Conservation (phyloP, 2,888 invertebrate species). For the Netelia melanura region DNA sequence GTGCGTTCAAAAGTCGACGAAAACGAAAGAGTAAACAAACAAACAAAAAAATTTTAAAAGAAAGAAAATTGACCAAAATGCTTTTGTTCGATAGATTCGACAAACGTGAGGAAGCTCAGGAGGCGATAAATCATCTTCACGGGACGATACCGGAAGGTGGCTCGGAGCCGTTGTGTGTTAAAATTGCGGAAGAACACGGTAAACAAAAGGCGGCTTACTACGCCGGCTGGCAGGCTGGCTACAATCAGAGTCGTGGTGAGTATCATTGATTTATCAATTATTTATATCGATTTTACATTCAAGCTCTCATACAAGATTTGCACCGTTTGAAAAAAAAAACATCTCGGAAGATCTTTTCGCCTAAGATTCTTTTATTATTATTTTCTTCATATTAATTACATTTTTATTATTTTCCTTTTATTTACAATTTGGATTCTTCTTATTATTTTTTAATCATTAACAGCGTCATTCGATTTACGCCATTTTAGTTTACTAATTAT, state of each 20-base stretch:
- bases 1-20: constrained; percentile 19
- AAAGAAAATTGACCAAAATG: too few relatives aligned
- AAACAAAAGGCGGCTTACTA: constrained; percentile 92
- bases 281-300: not conserved
- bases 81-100: constrained; percentile 88
- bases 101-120: constrained; percentile 95
- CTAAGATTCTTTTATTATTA: not conserved
- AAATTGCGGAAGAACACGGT: constrained; percentile 94
- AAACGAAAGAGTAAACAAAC: too few relatives aligned
- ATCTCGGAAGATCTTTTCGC: constrained; percentile 17
- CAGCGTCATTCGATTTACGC: constrained; percentile 47
- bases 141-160: constrained; percentile 94
- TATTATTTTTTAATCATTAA: constrained; percentile 18
- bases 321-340: constrained; percentile 12
- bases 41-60: not conserved
- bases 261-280: constrained; percentile 62
- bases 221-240: constrained; percentile 90
- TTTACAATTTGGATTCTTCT: constrained; percentile 28
- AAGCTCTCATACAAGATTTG: constrained; percentile 4
- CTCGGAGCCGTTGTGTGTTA: constrained; percentile 93
- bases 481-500: constrained; percentile 52
- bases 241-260: constrained; percentile 87
- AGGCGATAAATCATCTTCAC: constrained; percentile 94
- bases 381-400: constrained; percentile 2
- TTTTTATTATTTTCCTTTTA: not conserved